These are phyloP conservation scores for Camelus bactrianus DNA, from an alignment of 2,113 vertebrate genomes.

Conservation along the genomic window DNA sequence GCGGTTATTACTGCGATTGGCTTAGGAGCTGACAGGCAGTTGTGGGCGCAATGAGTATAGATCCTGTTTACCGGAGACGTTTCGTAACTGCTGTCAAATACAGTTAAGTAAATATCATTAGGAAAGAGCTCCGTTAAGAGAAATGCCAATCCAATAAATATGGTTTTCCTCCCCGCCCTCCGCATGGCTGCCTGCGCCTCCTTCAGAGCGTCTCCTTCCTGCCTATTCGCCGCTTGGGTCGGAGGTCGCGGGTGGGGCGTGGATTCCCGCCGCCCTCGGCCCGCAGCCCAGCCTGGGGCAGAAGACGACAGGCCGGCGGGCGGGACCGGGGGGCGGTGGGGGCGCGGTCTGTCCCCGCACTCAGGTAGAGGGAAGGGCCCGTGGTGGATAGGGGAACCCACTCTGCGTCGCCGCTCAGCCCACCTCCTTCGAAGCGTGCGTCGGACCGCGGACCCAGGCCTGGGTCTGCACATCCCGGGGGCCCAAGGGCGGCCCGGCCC, in stretches of 20 bases:
- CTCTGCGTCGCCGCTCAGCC: background rate
- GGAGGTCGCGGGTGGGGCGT: background rate
- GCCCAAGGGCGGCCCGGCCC: background rate
- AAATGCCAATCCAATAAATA: conserved; percentile 88
- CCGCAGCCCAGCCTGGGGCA: background rate
- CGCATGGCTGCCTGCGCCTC: conserved; percentile 46
- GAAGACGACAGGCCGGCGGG: background rate
- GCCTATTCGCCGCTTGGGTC: background rate
- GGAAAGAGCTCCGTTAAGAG: conserved; percentile 87
- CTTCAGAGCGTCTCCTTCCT: background rate
- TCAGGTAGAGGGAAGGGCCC: background rate
- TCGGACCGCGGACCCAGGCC: background rate
- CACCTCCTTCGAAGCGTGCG: background rate
- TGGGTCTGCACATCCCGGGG: background rate
- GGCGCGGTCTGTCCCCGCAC: background rate
- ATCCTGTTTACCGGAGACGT: conserved; percentile 90
- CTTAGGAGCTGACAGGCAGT: conserved; percentile 93
- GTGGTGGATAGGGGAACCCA: background rate
- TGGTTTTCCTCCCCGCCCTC: conserved; percentile 78
- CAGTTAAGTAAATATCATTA: conserved; percentile 91
- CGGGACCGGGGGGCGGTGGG: fast-evolving
- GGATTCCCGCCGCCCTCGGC: background rate
- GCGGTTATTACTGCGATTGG: conserved; percentile 94
- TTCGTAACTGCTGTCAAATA: conserved; percentile 91
- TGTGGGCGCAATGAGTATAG: conserved; percentile 90